These are phyloP conservation scores for Hylaeus volcanicus DNA, from an alignment of 1,140 invertebrate species.

Conservation along the genomic window DNA sequence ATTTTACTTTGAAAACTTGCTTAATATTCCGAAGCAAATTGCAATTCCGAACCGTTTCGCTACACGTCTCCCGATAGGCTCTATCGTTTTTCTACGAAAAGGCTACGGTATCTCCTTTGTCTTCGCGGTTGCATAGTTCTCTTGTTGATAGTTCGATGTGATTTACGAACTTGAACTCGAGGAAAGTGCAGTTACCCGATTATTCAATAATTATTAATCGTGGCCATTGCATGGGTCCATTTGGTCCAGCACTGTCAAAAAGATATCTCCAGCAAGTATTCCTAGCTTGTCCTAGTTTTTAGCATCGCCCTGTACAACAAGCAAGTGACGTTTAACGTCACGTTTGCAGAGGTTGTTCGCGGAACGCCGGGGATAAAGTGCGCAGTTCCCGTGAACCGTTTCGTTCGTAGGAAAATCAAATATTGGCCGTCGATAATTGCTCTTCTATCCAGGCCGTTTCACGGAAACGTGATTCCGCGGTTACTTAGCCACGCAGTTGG, in stretches of 20 bases:
- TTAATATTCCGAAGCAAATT: background rate
- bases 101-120: no score
- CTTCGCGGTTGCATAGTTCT: no score
- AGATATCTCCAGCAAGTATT: no score
- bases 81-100: background rate
- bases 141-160: no score
- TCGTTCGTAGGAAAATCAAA: constrained; percentile 25
- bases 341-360: background rate
- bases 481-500: background rate
- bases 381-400: constrained; percentile 3
- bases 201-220: no score
- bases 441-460: background rate
- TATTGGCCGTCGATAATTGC: constrained; percentile 34
- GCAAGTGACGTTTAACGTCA: background rate
- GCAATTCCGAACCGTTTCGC: background rate
- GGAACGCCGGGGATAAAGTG: background rate
- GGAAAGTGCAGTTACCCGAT: no score
- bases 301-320: no score
- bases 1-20: background rate
- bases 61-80: background rate
- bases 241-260: no score
- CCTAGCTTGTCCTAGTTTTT: no score
- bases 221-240: no score
- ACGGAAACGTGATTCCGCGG: constrained; percentile 9
- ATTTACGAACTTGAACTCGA: no score